phyloP scores from a whole-genome alignment of 2,113 vertebrate genomes.

The Petrocephalus zakoni region DNA sequence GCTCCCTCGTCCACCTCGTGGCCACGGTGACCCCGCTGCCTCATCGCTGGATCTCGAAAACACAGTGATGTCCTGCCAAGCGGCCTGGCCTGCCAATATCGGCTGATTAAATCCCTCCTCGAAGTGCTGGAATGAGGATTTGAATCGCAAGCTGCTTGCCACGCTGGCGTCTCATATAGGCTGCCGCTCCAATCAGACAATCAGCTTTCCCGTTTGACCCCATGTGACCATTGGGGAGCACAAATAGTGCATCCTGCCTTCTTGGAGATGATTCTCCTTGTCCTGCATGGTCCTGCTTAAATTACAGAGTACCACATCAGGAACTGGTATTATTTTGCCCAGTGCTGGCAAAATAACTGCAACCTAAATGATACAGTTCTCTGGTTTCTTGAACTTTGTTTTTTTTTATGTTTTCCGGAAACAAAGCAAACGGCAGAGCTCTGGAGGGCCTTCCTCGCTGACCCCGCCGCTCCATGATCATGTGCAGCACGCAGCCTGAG shows the following conservation, averaged over 20 bases:
- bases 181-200: not conserved
- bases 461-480: not conserved
- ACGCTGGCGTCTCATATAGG: not conserved
- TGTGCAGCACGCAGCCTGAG: slow-evolving; percentile 15
- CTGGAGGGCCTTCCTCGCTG: not conserved
- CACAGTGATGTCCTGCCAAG: not conserved
- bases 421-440: not conserved
- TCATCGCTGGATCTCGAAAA: not conserved
- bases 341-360: not conserved
- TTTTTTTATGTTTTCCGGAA: not conserved
- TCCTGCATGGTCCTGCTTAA: not conserved
- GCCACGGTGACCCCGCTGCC: not conserved
- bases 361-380: not conserved
- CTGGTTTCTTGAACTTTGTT: not conserved
- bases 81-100: not conserved
- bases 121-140: not conserved
- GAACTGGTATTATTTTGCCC: not conserved
- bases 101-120: not conserved
- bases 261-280: not conserved
- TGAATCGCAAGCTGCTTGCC: not conserved
- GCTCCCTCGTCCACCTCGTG: not conserved
- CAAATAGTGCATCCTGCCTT: not conserved
- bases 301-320: not conserved
- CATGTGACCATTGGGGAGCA: not conserved
- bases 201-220: not conserved